Evolutionary conservation across 2,888 invertebrate genomes (phyloP).

Genomic region (Bombylius major): DNA sequence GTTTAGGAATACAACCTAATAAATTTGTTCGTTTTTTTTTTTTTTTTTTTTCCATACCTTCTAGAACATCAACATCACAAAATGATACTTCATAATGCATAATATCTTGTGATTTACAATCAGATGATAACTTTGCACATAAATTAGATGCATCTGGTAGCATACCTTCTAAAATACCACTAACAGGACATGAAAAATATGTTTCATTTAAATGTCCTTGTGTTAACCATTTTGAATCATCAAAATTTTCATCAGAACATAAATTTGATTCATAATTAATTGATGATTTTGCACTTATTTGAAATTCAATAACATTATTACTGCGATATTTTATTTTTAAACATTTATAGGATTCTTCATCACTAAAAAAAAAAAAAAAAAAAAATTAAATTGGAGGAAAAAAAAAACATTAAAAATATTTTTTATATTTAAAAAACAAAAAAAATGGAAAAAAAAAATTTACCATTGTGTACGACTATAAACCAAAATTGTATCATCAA

Average conservation of each 20-base stretch:
- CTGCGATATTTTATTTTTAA: conserved; percentile 14
- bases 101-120: conserved; percentile 48
- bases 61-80: conserved; percentile 47
- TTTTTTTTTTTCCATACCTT: conserved; percentile 40
- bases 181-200: conserved; percentile 48
- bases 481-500: conserved; percentile 37
- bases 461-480: conserved; percentile 40
- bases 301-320: conserved; percentile 16
- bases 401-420: background rate
- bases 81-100: conserved; percentile 55
- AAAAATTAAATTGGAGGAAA: background rate
- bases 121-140: conserved; percentile 52
- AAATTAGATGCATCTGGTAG: conserved; percentile 46
- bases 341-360: conserved; percentile 17
- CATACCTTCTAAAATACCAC: conserved; percentile 50
- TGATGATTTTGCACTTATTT: conserved; percentile 11
- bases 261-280: conserved; percentile 1
- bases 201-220: conserved; percentile 40
- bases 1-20: background rate
- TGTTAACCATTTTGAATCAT: conserved; percentile 45
- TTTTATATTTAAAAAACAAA: background rate
- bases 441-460: no score
- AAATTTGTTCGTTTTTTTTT: no score
- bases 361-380: conserved; percentile 6
- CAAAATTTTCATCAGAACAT: conserved; percentile 40